These are phyloP conservation scores for Anoura caudifer DNA, from an alignment of 2,113 vertebrate genomes.

Conservation along the genomic window DNA sequence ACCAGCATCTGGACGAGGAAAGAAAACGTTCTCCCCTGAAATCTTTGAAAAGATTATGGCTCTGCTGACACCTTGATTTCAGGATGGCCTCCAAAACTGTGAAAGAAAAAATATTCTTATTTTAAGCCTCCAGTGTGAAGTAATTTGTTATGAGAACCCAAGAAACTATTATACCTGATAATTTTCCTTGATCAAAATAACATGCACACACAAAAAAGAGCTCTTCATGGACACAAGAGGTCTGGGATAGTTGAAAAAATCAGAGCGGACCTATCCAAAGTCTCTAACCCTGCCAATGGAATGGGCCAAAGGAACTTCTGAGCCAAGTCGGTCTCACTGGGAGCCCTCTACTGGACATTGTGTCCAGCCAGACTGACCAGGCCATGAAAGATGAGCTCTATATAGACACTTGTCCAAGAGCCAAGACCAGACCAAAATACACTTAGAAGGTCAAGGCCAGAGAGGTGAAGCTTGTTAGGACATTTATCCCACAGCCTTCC, in stretches of 20 bases:
- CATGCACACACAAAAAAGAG: not conserved
- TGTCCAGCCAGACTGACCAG: constrained; percentile 43
- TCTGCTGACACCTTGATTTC: not conserved
- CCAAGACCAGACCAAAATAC: constrained; percentile 53
- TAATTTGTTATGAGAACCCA: not conserved
- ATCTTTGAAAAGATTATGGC: not conserved
- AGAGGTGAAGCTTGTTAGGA: not conserved
- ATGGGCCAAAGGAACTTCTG: not conserved
- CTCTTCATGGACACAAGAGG: not conserved
- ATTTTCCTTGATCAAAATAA: not conserved
- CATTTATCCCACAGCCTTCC: not conserved
- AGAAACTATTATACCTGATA: not conserved
- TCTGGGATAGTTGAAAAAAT: constrained; percentile 19
- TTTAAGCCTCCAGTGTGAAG: not conserved
- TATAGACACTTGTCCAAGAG: constrained; percentile 37
- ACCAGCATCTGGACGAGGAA: not conserved
- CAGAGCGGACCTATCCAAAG: not conserved
- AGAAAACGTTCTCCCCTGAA: not conserved
- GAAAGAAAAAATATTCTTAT: not conserved
- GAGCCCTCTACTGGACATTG: constrained; percentile 48
- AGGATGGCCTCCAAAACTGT: not conserved
- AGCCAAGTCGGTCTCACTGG: constrained; percentile 34
- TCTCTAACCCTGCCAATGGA: not conserved
- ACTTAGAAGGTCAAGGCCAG: constrained; percentile 51
- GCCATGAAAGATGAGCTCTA: constrained; percentile 9